phyloP scores from a whole-genome alignment of 2,888 invertebrate genomes.

The Cremastinae sp. region DNA sequence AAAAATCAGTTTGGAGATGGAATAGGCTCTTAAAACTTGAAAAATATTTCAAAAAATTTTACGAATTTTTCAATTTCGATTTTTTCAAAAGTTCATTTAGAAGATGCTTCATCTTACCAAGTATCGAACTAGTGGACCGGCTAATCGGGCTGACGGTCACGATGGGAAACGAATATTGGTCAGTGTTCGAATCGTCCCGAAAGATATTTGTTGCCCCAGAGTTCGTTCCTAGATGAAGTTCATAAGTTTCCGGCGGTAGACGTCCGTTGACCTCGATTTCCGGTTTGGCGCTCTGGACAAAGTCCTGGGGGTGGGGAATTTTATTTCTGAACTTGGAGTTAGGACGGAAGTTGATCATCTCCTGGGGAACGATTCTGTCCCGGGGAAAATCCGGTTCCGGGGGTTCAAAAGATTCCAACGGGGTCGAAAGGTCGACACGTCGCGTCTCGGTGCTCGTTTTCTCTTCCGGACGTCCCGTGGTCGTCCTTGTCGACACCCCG shows the following conservation, averaged over 20 bases:
- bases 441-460: no score
- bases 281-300: conserved; percentile 40
- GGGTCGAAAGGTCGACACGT: no score
- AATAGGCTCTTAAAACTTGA: no score
- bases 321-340: conserved; percentile 76
- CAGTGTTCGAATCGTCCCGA: not conserved
- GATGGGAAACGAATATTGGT: conserved; percentile 5
- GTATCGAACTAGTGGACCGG: no score
- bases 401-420: conserved; percentile 68
- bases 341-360: conserved; percentile 72
- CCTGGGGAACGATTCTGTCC: conserved; percentile 74
- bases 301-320: conserved; percentile 63
- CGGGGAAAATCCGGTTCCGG: conserved; percentile 73
- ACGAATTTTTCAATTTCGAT: no score
- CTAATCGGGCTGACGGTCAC: not conserved
- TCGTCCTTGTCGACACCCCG: no score
- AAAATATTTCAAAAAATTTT: no score
- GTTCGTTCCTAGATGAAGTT: conserved; percentile 71
- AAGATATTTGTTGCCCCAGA: conserved; percentile 49
- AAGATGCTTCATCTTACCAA: no score
- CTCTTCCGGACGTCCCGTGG: no score
- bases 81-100: no score
- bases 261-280: conserved; percentile 75
- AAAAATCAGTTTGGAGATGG: no score
- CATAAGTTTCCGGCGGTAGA: conserved; percentile 73